Base-by-base conservation (phyloP, 92 coral and sea anemone species). In the Pocillopora grandis region DNA sequence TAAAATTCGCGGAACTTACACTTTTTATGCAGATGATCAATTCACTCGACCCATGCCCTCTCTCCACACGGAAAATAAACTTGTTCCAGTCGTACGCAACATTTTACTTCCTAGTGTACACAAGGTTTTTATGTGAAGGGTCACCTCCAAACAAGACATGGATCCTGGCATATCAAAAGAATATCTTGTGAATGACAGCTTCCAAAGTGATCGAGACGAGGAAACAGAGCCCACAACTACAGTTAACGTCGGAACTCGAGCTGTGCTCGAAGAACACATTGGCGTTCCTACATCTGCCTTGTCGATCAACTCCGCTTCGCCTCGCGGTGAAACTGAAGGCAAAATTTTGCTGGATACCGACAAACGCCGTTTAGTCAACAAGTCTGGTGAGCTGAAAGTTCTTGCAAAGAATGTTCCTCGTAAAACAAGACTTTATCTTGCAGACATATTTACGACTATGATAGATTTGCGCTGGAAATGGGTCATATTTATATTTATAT, bases 391-490 rank as follows among this genome's bases (percentile, higher is more conserved):
- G 23, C 73, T 95, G 20, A 85, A 75, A 90, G 94, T 93, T 16
- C 70, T 90, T 55, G 89, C 94, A 16, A 89, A 84, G 68, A 93
- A 92, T 61, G 93, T 93, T 48, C 90, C 94, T 1, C 74, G 84
- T 27, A 91, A 92, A 60, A 69, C 93, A 12, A 85, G 88, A 84
- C 87, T 90, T 5, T 95, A 93, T 65, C 78, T 89, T 23, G 89
- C 91, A 9, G 98, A 95, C 62, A 42, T 95, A 36, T 95, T 95
- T 69, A 96, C 98, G 7, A 92, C 98, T 0, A 84, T 91, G 85
- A 85, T 96, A 5, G 95, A 92, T 71, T 64, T 92, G 72, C 91
- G 88, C 18, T 96, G 98, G 98, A 81, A 91, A 16, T 96, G 98
- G 98, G 94, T 96, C 1, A 55, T 90, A 16, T 7, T 92, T 7